A percentile compares a stretch with the other conserved stretches of the same genome.
These are phyloP conservation scores for Exocentrus adspersus DNA, from an alignment of 2,888 invertebrate genomes.

Conservation along the genomic window DNA sequence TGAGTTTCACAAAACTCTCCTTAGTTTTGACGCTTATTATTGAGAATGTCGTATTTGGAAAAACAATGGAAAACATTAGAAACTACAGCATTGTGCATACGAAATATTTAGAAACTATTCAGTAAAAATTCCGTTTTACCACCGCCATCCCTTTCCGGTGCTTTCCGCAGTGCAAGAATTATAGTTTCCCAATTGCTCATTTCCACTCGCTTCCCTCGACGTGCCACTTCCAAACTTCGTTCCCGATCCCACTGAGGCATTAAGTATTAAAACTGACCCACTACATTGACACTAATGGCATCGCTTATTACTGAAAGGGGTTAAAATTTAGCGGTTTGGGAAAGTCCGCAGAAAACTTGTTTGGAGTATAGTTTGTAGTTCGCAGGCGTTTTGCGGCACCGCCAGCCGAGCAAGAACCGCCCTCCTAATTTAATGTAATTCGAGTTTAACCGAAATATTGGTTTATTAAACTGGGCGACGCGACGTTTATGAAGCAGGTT, in stretches of 20 bases:
- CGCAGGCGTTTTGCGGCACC: conserved; percentile 7
- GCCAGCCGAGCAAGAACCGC: conserved; percentile 13
- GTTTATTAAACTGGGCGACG: conserved; percentile 1
- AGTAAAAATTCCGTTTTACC: too few relatives aligned
- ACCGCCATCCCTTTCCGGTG: too few relatives aligned
- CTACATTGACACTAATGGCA: conserved; percentile 26
- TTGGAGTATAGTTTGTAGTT: conserved; percentile 23
- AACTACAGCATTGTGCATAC: too few relatives aligned
- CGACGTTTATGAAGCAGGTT: neutral
- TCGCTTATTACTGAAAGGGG: conserved; percentile 27
- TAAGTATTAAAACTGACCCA: conserved; percentile 21
- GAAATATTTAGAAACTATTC: too few relatives aligned
- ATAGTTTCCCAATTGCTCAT: too few relatives aligned
- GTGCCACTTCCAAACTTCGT: neutral
- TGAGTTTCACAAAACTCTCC: too few relatives aligned
- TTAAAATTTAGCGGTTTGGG: conserved; percentile 18
- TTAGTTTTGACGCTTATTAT: too few relatives aligned
- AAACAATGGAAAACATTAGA: too few relatives aligned
- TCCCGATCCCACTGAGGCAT: neutral
- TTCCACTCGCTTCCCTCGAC: too few relatives aligned
- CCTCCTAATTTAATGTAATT: conserved; percentile 18
- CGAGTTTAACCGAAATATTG: conserved; percentile 25
- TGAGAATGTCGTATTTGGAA: too few relatives aligned
- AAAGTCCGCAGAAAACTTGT: conserved; percentile 23
- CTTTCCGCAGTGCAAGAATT: too few relatives aligned